phyloP scores from a whole-genome alignment of 53 echinoderm and acorn worm species.

The Paracentrotus lividus region DNA sequence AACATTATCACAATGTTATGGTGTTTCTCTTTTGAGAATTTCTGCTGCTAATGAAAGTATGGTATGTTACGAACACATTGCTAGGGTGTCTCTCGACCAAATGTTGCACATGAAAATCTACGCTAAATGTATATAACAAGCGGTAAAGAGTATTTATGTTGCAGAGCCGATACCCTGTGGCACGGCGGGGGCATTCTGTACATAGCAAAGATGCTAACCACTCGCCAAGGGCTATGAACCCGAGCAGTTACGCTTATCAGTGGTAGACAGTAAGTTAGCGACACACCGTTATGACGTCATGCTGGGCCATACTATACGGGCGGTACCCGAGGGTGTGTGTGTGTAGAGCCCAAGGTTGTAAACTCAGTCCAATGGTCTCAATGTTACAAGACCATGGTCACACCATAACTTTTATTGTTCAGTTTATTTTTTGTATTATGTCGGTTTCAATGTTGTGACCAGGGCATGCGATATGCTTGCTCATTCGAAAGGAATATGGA shows the following conservation, averaged over 20 bases:
- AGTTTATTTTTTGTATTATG: no score
- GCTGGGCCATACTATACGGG: background rate
- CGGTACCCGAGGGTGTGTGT: background rate
- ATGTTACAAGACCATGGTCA: no score
- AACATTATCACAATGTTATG: background rate
- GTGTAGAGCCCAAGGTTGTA: background rate
- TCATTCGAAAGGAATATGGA: background rate
- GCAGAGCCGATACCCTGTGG: background rate
- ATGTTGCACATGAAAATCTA: background rate
- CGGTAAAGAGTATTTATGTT: constrained; percentile 5
- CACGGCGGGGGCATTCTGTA: constrained; percentile 34
- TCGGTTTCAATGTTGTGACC: no score
- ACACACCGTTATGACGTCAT: constrained; percentile 59
- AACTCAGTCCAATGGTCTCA: background rate
- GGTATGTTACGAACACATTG: constrained; percentile 15
- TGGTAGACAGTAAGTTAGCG: constrained; percentile 60
- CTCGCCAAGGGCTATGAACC: constrained; percentile 42
- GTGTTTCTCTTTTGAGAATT: background rate
- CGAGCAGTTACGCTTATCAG: constrained; percentile 9
- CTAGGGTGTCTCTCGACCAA: background rate
- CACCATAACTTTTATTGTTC: no score
- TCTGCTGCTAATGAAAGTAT: background rate
- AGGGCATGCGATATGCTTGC: no score
- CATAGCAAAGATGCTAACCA: constrained; percentile 43
- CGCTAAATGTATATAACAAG: constrained; percentile 28